Evolutionary conservation across 2,113 vertebrate species (phyloP).

Genomic region (Pachyramphus minor): DNA sequence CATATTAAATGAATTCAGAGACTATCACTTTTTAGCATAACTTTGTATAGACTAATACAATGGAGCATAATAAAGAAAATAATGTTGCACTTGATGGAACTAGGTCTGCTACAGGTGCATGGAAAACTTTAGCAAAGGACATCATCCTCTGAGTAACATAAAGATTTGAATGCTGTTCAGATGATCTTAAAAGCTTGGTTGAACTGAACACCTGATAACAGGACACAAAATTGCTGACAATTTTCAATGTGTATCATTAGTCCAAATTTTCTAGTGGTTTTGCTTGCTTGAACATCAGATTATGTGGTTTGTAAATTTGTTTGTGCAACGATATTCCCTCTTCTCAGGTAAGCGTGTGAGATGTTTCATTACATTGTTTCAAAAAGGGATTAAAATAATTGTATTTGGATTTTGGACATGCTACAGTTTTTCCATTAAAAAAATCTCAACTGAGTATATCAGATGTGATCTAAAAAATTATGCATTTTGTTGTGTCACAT

Average conservation of each 20-base stretch:
- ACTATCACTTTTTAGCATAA: neutral
- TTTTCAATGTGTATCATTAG: neutral
- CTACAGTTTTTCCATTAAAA: neutral
- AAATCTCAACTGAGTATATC: neutral
- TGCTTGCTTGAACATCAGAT: neutral
- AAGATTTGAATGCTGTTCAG: neutral
- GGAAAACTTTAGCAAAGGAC: neutral
- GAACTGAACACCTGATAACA: neutral
- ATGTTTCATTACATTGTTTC: neutral
- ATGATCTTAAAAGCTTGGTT: neutral
- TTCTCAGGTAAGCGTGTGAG: neutral
- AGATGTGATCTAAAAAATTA: neutral
- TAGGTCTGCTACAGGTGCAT: neutral
- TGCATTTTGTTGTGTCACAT: neutral
- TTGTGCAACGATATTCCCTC: neutral
- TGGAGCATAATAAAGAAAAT: neutral
- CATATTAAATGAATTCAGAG: neutral
- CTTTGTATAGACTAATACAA: neutral
- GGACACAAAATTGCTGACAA: neutral
- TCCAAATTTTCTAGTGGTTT: neutral
- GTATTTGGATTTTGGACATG: neutral
- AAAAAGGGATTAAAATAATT: neutral
- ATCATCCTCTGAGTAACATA: neutral
- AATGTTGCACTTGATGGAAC: neutral
- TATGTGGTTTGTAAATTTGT: neutral